Percentiles rank a stretch among this genome's conserved stretches.
Evolutionary conservation across 2,113 vertebrate species (phyloP).

Genomic region (Thalassoma bifasciatum): DNA sequence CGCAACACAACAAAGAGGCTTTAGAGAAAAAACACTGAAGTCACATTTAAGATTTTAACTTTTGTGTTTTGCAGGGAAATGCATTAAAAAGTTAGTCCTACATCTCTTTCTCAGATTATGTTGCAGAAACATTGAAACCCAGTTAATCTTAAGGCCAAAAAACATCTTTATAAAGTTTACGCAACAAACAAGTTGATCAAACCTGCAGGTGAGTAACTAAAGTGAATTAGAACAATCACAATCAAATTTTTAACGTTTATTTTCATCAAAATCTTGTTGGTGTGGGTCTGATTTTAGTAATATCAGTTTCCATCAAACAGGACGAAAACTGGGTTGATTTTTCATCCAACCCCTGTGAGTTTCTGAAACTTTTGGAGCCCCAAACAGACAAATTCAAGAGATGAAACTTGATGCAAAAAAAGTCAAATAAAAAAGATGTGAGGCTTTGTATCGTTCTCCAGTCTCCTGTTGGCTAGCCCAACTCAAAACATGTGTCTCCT

Average conservation of each 20-base stretch:
- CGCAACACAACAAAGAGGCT: background rate
- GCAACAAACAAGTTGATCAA: background rate
- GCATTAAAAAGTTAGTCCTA: background rate
- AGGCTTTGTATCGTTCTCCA: too few relatives aligned
- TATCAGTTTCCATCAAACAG: background rate
- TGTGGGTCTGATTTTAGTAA: background rate
- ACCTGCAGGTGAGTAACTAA: background rate
- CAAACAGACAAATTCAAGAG: slow-evolving; percentile 21
- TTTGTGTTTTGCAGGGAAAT: background rate
- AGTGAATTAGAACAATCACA: background rate
- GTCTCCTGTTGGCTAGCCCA: too few relatives aligned
- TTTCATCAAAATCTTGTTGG: background rate
- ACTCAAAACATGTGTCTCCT: too few relatives aligned
- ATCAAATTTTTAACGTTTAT: background rate
- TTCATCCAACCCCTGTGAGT: slow-evolving; percentile 8
- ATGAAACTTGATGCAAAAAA: too few relatives aligned
- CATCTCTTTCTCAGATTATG: slow-evolving; percentile 7
- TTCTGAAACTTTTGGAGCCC: background rate
- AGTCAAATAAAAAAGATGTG: too few relatives aligned
- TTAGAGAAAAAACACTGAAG: background rate
- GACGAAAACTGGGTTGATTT: background rate
- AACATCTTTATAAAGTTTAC: background rate
- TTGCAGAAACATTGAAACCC: background rate
- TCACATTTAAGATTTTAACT: slow-evolving; percentile 11
- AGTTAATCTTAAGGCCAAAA: slow-evolving; percentile 47